Percentiles rank a stretch among this genome's conserved stretches.
phyloP scores from a whole-genome alignment of 2,797 vertebrate genomes.

The Anisognathus igniventris region DNA sequence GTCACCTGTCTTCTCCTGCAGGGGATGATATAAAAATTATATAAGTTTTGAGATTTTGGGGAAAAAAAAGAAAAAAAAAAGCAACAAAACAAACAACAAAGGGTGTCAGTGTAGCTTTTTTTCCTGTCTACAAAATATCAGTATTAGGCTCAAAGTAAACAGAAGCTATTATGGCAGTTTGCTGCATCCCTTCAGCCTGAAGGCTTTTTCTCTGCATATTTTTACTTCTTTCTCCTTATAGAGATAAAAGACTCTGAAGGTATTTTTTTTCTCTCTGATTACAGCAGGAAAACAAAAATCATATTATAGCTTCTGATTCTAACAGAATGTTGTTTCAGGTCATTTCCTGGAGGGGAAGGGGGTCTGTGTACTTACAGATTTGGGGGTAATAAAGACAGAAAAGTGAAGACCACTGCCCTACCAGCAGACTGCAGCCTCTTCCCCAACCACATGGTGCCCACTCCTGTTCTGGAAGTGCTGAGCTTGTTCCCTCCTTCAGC shows the following conservation, averaged over 20 bases:
- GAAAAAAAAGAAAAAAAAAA: neutral
- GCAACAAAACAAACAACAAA: neutral
- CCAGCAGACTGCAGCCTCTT: neutral
- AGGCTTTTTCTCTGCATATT: neutral
- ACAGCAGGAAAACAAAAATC: neutral
- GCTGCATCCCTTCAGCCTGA: neutral
- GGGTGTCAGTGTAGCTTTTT: neutral
- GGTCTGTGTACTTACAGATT: rapidly evolving
- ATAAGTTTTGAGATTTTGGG: neutral
- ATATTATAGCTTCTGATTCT: neutral
- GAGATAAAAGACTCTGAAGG: neutral
- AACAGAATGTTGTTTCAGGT: neutral
- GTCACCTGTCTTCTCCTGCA: neutral
- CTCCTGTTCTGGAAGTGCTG: neutral
- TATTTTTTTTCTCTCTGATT: neutral
- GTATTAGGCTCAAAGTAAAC: neutral
- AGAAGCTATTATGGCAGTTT: neutral
- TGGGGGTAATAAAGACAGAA: neutral
- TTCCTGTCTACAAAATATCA: neutral
- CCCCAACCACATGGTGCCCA: neutral
- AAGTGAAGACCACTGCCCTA: neutral
- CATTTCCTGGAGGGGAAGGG: neutral
- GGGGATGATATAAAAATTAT: no score
- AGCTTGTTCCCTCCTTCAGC: neutral
- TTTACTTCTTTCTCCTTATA: neutral